Evolutionary conservation across 2,888 invertebrate species (phyloP), one percentile per base, ranked within the genome.

Genomic region (Linyphia triangularis): DNA sequence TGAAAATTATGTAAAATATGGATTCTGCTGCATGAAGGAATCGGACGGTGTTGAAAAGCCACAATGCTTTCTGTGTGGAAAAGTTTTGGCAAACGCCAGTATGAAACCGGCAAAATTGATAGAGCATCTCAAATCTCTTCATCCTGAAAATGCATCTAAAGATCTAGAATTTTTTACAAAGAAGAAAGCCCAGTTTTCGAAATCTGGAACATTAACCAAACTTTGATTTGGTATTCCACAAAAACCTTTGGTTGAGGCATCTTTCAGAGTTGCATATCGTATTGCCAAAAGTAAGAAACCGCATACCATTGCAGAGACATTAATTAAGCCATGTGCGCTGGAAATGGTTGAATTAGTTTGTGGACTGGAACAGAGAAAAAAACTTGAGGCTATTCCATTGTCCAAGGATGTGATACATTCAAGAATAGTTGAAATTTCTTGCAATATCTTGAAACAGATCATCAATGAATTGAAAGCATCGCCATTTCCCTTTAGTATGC

Each of bases 71-170:
- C 69, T 79, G 70, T 72, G 79, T 65, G 72, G 79, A 78, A 86
- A 78, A 70, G 40, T 79, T 86, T 78, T 86, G 37, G 78, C 78
- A 65, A 86, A 79, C 61, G 40, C 57, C 67, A 86, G 86, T 57
- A 86, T 86, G 86, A 86, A 86, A 51, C 86, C 86, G 63, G 79
- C 79, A 79, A 86, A 86, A 78, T 78, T 86, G 79, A 83, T 70
- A 83, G 83, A 72, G 63, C 83, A 83, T 73, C 83, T 73, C 43
- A 73, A 51, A 63, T 72, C 73, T 83, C 70, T 82, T 69, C 70
- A 82, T 72, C 70, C 70, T 82, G 61, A 82, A 82, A 82, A 82
- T 72, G 43, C 43, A n/a, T n/a, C n/a, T n/a, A n/a, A n/a, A n/a
- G n/a, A n/a, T n/a, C n/a, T n/a, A n/a, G n/a, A n/a, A n/a, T n/a